Evolutionary conservation across 2,113 vertebrate species (phyloP).

Genomic region (Glaucidium brasilianum): DNA sequence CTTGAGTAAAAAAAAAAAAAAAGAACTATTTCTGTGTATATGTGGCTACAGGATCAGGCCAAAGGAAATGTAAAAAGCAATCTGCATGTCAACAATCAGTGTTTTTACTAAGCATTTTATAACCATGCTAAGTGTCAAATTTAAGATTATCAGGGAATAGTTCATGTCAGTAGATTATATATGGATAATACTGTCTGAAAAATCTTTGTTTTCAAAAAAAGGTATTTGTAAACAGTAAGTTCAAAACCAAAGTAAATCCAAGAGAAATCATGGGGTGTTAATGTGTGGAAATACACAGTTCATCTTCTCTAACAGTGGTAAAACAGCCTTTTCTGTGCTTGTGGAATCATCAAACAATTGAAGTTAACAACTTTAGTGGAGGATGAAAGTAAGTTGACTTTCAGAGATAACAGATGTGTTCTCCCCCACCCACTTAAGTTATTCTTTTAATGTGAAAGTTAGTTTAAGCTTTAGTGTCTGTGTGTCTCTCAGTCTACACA

Average conservation of each 20-base stretch:
- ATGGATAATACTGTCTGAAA: not conserved
- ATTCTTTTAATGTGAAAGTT: not conserved
- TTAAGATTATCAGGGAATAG: not conserved
- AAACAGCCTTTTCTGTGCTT: not conserved
- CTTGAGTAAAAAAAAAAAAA: not conserved
- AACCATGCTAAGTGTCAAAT: not conserved
- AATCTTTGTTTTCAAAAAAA: not conserved
- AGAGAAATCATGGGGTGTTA: not conserved
- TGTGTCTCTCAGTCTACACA: not conserved
- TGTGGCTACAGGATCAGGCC: not conserved
- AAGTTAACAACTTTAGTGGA: not conserved
- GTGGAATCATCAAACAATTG: not conserved
- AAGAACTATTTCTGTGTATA: not conserved
- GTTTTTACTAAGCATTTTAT: not conserved
- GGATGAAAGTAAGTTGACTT: not conserved
- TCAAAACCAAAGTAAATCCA: not conserved
- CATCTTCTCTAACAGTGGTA: not conserved
- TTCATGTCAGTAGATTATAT: not conserved
- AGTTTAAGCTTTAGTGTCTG: not conserved
- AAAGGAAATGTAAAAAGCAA: not conserved
- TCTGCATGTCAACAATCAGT: not conserved
- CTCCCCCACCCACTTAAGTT: not conserved
- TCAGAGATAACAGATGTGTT: not conserved
- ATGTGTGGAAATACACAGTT: not conserved
- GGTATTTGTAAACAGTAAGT: not conserved